phyloP scores from a whole-genome alignment of 2,113 vertebrate genomes.

The Tupaia tana region DNA sequence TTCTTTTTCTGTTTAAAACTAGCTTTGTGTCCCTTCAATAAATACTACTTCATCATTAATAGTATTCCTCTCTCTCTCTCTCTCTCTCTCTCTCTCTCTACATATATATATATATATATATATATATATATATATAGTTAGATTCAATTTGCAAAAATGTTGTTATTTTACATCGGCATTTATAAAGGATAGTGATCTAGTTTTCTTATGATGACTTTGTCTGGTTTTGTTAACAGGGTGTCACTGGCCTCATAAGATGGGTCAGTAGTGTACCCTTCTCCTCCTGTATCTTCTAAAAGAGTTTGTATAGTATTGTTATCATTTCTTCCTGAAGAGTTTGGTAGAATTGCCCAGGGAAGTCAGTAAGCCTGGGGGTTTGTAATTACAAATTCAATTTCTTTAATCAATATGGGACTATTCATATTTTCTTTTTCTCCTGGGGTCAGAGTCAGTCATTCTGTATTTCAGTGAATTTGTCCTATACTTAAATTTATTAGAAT shows the following conservation, averaged over 20 bases:
- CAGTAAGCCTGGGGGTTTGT: not conserved
- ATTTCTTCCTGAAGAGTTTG: not conserved
- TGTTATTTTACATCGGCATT: not conserved
- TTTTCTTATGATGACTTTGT: not conserved
- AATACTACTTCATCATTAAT: not conserved
- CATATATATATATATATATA: not conserved
- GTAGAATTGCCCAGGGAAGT: not conserved
- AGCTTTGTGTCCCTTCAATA: not conserved
- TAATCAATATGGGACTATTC: not conserved
- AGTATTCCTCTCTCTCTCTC: conserved; percentile 19
- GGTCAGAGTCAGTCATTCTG: not conserved
- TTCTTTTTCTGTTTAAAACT: not conserved
- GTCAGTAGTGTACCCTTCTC: not conserved
- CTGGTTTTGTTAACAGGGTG: not conserved
- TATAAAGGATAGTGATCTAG: not conserved
- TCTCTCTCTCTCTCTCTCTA: too few species aligned
- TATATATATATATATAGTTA: not conserved
- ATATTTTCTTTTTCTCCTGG: not conserved
- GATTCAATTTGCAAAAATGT: not conserved
- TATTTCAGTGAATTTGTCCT: not conserved
- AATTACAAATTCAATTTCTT: not conserved
- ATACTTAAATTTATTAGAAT: not conserved
- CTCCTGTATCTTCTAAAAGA: not conserved
- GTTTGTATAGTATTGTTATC: not conserved
- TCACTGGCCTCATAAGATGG: not conserved